phyloP scores from a whole-genome alignment of 1,140 invertebrate genomes.

The Eumeta japonica region DNA sequence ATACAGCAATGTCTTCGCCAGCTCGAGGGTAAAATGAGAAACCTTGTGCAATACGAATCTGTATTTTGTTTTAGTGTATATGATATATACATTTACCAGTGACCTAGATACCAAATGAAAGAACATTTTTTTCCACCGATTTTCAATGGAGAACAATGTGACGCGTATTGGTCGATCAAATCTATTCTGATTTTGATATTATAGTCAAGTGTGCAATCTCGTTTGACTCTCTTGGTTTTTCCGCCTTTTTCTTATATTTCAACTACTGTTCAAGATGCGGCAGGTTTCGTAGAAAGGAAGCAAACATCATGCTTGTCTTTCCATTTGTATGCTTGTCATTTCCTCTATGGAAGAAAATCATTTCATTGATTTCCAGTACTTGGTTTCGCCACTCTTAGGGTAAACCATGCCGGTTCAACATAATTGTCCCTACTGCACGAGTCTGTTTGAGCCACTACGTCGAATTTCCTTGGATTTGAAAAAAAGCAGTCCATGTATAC shows the following conservation, averaged over 20 bases:
- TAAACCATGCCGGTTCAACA: slow-evolving; percentile 14
- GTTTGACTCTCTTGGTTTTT: slow-evolving; percentile 6
- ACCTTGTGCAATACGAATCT: no score
- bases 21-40: no score
- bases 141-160: slow-evolving; percentile 1
- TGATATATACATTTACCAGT: slow-evolving; percentile 4
- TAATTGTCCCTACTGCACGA: slow-evolving; percentile 21
- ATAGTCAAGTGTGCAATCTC: slow-evolving; percentile 13
- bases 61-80: no score
- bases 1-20: no score
- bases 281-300: slow-evolving; percentile 16
- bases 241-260: slow-evolving; percentile 11
- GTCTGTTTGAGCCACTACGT: slow-evolving; percentile 12
- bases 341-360: slow-evolving; percentile 14
- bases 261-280: slow-evolving; percentile 11
- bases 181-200: slow-evolving; percentile 14
- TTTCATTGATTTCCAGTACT: slow-evolving; percentile 7
- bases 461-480: slow-evolving; percentile 17
- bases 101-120: slow-evolving; percentile 5
- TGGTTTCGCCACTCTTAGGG: slow-evolving; percentile 12
- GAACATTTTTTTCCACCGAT: slow-evolving; percentile 11
- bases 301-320: slow-evolving; percentile 21
- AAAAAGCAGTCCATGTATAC: slow-evolving; percentile 25
- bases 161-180: slow-evolving; percentile 7
- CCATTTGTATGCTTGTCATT: no score